Evolutionary conservation across 2,888 invertebrate species (phyloP), one percentile per base, ranked within the genome.

Genomic region (Chrysolina haemoptera): DNA sequence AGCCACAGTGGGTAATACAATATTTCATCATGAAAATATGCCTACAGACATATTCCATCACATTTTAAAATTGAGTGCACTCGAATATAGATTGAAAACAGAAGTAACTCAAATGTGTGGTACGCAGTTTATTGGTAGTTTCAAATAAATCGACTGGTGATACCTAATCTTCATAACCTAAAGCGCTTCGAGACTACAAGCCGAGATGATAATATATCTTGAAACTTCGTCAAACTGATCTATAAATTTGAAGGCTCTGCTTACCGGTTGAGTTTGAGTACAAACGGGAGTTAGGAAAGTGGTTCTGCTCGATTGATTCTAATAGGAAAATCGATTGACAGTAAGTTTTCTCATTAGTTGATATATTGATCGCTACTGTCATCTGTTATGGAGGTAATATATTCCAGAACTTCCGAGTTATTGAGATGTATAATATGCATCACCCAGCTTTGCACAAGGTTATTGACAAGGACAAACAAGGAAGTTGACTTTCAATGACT

Each of bases 291-390:
- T 67, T 53, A 11, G 9, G 53, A 35, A 66, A 66, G 46, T 67
- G 18, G 53, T 67, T 40, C 40, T 20, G 67, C 67, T 67, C 48
- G 55, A 67, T 67, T 67, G 67, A 67, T 55, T 67, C 48, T 53
- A 43, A 67, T 18, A 14, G 41, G 53, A 27, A 66, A 66, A 66
- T 48, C 48, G 50, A 53, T 50, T 35, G 59, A 35, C 27, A 11
- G n/a, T 27, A 35, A 59, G 27, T 59, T 59, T 59, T 59, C 59
- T 59, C 59, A 59, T 59, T 59, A 59, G 35, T 35, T 35, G 59
- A 35, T 35, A 59, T 14, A 59, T n/a, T n/a, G n/a, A n/a, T 59
- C 55, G 22, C 20, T 55, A 14, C 55, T 20, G 12, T 55, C 53
- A 2, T 20, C 8, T 20, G 12, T 55, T 18, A 55, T 55, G 12